phyloP scores from a whole-genome alignment of 2,888 invertebrate genomes.

The Meteorus colon region DNA sequence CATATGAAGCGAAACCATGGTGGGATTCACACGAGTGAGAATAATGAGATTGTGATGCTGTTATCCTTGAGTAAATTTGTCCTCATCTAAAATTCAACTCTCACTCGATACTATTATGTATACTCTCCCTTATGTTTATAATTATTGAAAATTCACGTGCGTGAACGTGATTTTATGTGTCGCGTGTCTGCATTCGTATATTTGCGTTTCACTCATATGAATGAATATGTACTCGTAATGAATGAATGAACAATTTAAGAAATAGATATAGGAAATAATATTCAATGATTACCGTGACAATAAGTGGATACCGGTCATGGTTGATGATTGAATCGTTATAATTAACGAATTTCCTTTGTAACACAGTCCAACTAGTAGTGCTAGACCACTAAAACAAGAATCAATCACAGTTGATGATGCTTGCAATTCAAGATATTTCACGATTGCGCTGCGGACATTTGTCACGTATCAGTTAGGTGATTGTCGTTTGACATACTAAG shows the following conservation, averaged over 20 bases:
- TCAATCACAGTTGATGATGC: not conserved
- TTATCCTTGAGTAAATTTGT: constrained; percentile 67
- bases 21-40: not conserved
- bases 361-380: not conserved
- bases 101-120: constrained; percentile 44
- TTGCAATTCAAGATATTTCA: not conserved
- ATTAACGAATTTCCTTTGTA: not conserved
- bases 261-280: not conserved
- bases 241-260: not conserved
- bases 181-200: no score
- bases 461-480: constrained; percentile 28
- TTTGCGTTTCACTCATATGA: not conserved
- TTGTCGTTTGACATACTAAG: constrained; percentile 46
- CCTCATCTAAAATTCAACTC: constrained; percentile 34
- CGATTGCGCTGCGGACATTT: not conserved
- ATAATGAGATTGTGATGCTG: constrained; percentile 55
- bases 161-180: no score
- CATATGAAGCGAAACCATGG: not conserved
- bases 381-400: not conserved
- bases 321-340: not conserved
- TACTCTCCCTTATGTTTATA: not conserved
- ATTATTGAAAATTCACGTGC: not conserved
- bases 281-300: constrained; percentile 1
- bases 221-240: not conserved
- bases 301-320: not conserved